Base-by-base conservation (phyloP, 2,797 vertebrate genomes). In the Neosilurus mollespiculum region DNA sequence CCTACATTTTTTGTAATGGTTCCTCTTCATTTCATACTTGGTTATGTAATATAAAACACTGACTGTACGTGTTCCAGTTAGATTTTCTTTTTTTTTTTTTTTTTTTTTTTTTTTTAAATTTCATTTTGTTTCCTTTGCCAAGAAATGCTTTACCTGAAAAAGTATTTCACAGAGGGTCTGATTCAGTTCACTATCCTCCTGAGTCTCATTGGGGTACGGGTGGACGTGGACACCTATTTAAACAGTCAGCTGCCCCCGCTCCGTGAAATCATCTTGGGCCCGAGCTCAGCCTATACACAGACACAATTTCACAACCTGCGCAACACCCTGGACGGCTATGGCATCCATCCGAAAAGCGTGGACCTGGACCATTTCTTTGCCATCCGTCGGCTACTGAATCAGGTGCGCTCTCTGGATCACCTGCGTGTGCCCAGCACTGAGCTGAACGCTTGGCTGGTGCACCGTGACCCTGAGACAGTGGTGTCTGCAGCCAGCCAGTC, bases 61-160 rank as follows among this genome's bases (percentile, higher is more conserved):
- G 43, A 80, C 64, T 61, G 49, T 58, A 79, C 82, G 71, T 80
- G 72, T 83, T 67, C 56, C n/a, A 88, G 87, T 88, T 86, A 86
- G 72, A 88, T 88, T 93, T 90, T 88, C 92, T 93, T 93, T 92
- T 92, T 81, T 91, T 12, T 78, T 84, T 82, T 78, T 93, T 94
- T 93, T 92, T 82, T 90, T 76, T 58, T 76, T 58, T 16, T 34
- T 94, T 94, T 94, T 93, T 92, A 89, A 90, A 91, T 94, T 93
- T 89, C 91, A 89, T 90, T 92, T 94, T 95, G 90, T 94, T 94
- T 93, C 92, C 91, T 89, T 95, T 94, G 93, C 93, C 94, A 96
- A 99, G 97, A 99, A 96, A 99, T 99, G 98, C 98, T 99, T 95
- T 99, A 97, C 96, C 94, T 99, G 98, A 99, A 99, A 98, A 99